A percentile compares a stretch with the other conserved stretches of the same genome.
Evolutionary conservation across 1,140 invertebrate species (phyloP).

Genomic region (Drosophila arawakana): DNA sequence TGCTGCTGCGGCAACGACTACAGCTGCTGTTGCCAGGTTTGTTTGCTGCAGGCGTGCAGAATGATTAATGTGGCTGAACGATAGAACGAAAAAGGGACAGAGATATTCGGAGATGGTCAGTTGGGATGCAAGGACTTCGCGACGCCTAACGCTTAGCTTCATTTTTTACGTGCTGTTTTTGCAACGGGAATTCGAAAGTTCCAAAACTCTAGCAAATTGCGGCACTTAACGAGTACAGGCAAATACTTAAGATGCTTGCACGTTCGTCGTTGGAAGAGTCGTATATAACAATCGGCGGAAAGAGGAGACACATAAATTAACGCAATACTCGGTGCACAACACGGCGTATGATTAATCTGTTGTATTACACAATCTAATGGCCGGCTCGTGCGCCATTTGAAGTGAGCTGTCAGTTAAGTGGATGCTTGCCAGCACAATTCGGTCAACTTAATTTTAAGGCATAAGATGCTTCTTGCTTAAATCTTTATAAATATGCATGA

Average conservation of each 20-base stretch:
- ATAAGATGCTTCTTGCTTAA: conserved; percentile 51
- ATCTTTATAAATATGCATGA: conserved; percentile 80
- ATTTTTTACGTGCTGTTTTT: conserved; percentile 62
- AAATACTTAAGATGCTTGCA: conserved; percentile 58
- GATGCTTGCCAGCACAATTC: conserved; percentile 1
- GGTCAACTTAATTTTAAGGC: conserved; percentile 69
- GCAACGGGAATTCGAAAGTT: conserved; percentile 9
- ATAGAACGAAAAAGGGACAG: not conserved
- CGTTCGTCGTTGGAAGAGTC: conserved; percentile 54
- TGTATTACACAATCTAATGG: conserved; percentile 78
- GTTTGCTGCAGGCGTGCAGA: conserved; percentile 65
- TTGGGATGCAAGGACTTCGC: conserved; percentile 51
- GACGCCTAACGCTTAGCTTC: conserved; percentile 44
- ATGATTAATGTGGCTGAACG: conserved; percentile 73
- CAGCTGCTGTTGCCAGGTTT: not conserved
- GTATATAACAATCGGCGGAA: conserved; percentile 53
- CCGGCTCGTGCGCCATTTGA: conserved; percentile 63
- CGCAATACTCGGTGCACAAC: conserved; percentile 33
- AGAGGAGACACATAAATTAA: conserved; percentile 67
- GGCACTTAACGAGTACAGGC: conserved; percentile 36
- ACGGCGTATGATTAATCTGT: conserved; percentile 77
- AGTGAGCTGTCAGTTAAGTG: conserved; percentile 51
- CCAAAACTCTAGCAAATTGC: conserved; percentile 36
- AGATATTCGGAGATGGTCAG: conserved; percentile 72
- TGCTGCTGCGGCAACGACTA: not conserved